These are phyloP conservation scores for Ficedula albicollis DNA, from an alignment of 2,797 vertebrate genomes.

Conservation along the genomic window DNA sequence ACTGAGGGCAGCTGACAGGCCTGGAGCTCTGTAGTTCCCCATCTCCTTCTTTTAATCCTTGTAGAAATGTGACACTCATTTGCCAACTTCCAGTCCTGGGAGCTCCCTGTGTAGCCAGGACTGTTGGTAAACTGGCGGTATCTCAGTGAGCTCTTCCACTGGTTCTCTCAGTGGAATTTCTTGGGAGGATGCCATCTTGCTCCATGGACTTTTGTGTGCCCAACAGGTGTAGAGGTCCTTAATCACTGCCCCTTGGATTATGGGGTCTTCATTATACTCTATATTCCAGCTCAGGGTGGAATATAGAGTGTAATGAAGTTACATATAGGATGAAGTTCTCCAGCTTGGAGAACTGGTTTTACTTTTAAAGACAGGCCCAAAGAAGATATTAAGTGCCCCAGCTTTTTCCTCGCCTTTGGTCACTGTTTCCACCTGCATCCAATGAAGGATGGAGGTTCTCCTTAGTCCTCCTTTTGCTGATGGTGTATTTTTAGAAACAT, in stretches of 20 bases:
- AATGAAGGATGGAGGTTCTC: background rate
- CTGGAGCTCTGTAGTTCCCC: background rate
- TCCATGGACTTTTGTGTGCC: background rate
- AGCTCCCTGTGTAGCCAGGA: background rate
- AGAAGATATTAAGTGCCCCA: background rate
- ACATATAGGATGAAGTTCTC: too few species aligned
- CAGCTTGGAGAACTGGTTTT: background rate
- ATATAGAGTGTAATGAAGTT: too few species aligned
- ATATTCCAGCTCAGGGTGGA: background rate
- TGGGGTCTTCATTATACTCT: background rate
- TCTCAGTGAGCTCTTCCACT: background rate
- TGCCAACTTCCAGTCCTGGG: background rate
- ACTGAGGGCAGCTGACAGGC: background rate
- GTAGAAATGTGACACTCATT: background rate
- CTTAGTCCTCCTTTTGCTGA: background rate
- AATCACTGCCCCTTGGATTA: background rate
- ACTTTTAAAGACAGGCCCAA: background rate
- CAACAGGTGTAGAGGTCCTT: background rate
- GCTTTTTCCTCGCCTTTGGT: background rate
- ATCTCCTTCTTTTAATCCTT: background rate
- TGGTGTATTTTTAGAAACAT: background rate
- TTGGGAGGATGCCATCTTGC: background rate
- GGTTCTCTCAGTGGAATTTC: background rate
- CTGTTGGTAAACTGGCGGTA: background rate
- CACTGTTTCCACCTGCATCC: background rate